Base-by-base conservation (phyloP, 2,113 vertebrate species). In the Psophia crepitans region DNA sequence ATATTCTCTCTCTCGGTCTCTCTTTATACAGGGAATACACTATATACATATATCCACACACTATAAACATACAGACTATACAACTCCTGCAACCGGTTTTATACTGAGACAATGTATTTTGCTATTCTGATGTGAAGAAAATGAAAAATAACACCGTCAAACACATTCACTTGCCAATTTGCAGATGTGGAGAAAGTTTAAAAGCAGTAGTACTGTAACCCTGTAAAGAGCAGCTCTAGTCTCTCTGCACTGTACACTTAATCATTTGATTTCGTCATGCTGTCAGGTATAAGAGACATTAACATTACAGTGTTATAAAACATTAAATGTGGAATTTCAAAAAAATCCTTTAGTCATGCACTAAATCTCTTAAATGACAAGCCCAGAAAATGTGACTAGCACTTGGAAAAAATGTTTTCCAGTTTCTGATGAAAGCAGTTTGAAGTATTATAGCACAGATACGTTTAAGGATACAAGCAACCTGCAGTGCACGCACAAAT, bases 161-260 rank as follows among this genome's bases (percentile, higher is more conserved):
- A 93, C 94, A 83, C 30, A 71, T 78, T 63, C 57, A 12, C 64
- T 48, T 26, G 64, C 65, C 79, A 66, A 86, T 90, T 18, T 69
- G 89, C 39, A 79, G 77, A 79, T 22, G 80, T 53, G 77, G 39
- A 87, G 77, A 96, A 97, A 97, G 92, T 97, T 97, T 89, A 82
- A 90, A 92, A 92, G 90, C 90, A 76, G 69, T 8, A 33, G 73
- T 35, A 23, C 56, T n/a, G 88, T 24, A 81, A 60, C 4, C 68
- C 68, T 63, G 73, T 5, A 33, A 78, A 68, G 32, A 79, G 80
- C 70, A 84, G 77, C 49, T 84, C 88, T n/a, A 71, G 63, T 43
- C 37, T 35, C 82, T 66, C 61, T 43, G 66, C 86, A 35, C 49
- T 12, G 33, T 2, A 60, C 12, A 41, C 58, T 70, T n/a, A 19